Evolutionary conservation across 2,797 vertebrate genomes (phyloP).

Genomic region (Lacerta viridis): DNA sequence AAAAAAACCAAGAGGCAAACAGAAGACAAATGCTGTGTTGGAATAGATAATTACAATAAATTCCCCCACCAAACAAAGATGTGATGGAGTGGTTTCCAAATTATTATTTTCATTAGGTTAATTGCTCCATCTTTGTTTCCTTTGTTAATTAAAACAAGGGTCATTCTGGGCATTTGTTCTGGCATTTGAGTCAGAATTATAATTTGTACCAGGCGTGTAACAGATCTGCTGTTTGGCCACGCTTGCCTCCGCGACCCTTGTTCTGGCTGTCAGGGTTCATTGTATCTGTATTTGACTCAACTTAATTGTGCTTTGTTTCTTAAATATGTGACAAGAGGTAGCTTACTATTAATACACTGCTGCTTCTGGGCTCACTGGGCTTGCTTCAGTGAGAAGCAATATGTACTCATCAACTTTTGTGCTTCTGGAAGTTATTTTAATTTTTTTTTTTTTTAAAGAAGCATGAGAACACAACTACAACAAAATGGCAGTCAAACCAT

Average conservation of each 20-base stretch:
- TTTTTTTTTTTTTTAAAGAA: rapidly evolving
- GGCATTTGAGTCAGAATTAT: slow-evolving; percentile 46
- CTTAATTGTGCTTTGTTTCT: not conserved
- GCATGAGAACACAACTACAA: not conserved
- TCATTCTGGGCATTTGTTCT: slow-evolving; percentile 41
- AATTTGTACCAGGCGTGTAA: slow-evolving; percentile 60
- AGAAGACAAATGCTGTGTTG: not conserved
- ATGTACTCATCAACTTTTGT: not conserved
- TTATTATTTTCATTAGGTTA: slow-evolving; percentile 41
- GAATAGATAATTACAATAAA: not conserved
- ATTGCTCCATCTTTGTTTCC: slow-evolving; percentile 17
- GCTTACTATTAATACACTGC: too few relatives aligned
- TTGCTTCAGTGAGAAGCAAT: not conserved
- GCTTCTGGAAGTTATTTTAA: not conserved
- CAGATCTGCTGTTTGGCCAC: slow-evolving; percentile 35
- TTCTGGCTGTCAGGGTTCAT: slow-evolving; percentile 15
- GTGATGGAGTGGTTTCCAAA: slow-evolving; percentile 7
- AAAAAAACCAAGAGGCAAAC: not conserved
- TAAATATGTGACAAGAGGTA: not conserved
- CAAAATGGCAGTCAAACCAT: not conserved
- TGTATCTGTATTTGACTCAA: not conserved
- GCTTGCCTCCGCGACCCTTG: not conserved
- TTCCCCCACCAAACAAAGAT: not conserved
- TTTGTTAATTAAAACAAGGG: slow-evolving; percentile 45
- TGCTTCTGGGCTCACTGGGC: not conserved